These are phyloP conservation scores for Orius laevigatus DNA, from an alignment of 1,140 invertebrate genomes.

Conservation along the genomic window DNA sequence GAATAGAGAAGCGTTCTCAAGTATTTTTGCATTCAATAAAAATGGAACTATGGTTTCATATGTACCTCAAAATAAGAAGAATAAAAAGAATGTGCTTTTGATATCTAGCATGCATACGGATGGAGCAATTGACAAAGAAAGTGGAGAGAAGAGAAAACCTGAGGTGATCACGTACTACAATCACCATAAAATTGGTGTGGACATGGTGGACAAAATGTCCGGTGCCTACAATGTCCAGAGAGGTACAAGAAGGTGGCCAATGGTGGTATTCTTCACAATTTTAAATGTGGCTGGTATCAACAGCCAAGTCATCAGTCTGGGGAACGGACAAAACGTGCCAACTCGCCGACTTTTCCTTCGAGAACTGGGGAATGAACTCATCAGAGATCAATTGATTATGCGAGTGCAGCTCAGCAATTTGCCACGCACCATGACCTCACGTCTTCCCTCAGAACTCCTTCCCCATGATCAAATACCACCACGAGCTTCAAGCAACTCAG, in stretches of 20 bases:
- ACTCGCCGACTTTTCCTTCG: constrained; percentile 13
- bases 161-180: constrained; percentile 27
- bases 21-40: constrained; percentile 13
- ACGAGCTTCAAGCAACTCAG: constrained; percentile 8
- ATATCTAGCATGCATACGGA: constrained; percentile 21
- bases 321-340: constrained; percentile 12
- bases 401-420: constrained; percentile 9
- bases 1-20: constrained; percentile 12
- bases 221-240: constrained; percentile 18
- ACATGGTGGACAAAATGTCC: constrained; percentile 24
- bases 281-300: constrained; percentile 25
- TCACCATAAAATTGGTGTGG: constrained; percentile 27
- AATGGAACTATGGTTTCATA: constrained; percentile 22
- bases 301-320: constrained; percentile 13
- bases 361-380: constrained; percentile 14
- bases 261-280: constrained; percentile 21
- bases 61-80: constrained; percentile 18
- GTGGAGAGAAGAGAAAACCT: constrained; percentile 22
- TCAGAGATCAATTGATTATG: constrained; percentile 11
- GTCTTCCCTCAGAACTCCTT: constrained; percentile 13
- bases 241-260: constrained; percentile 23
- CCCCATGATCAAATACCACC: constrained; percentile 12
- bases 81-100: constrained; percentile 22
- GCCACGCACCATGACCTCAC: constrained; percentile 9
- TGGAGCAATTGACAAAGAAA: constrained; percentile 16